Base-by-base conservation (phyloP, 2,113 vertebrate genomes). In the Ramphastos sulfuratus region DNA sequence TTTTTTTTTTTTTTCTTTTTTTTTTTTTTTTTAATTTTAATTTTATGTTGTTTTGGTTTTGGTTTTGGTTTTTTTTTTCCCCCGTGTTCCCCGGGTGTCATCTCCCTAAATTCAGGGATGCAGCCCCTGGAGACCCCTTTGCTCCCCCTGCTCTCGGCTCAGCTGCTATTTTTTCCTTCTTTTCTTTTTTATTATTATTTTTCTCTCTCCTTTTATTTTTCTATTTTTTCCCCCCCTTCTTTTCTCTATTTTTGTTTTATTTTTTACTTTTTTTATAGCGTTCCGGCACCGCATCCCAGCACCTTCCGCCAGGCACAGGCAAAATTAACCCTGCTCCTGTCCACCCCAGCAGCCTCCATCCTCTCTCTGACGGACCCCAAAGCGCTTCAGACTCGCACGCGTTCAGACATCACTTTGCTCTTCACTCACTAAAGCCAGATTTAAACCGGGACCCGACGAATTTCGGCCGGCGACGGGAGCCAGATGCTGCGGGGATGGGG, bases 251-350 rank as follows among this genome's bases (percentile, higher is more conserved):
- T 30, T 44, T 21, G 3, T 48, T 39, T 67, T 50, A 27, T 59
- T 65, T 5, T 61, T 42, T 27, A 15, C 25, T 9, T 66, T 64
- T 92, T 90, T 77, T 87, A 37, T 94, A 94, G 90, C 93, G 93
- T 90, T 94, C 93, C 93, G 93, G 93, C 93, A 90, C 60, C 93
- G 93, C 80, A 12, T 93, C 91, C 93, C 91, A 59, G 92, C 92
- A 85, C 92, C 81, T 85, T 76, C 89, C 27, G 30, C 87, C 94
- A 87, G 87, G 91, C 91, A 91, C 81, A 82, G 94, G 84, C 94
- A 69, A 85, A 85, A 82, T 73, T 95, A 93, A 65, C 76, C 86
- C 91, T 42, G 91, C 73, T 93, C 92, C 87, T 52, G 78, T 21
- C 60, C 55, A 15, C 65, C 89, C 75, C 80, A 27, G 87, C 75